These are phyloP conservation scores for Melangyna quadrimaculata DNA, from an alignment of 2,888 invertebrate genomes.

Conservation along the genomic window DNA sequence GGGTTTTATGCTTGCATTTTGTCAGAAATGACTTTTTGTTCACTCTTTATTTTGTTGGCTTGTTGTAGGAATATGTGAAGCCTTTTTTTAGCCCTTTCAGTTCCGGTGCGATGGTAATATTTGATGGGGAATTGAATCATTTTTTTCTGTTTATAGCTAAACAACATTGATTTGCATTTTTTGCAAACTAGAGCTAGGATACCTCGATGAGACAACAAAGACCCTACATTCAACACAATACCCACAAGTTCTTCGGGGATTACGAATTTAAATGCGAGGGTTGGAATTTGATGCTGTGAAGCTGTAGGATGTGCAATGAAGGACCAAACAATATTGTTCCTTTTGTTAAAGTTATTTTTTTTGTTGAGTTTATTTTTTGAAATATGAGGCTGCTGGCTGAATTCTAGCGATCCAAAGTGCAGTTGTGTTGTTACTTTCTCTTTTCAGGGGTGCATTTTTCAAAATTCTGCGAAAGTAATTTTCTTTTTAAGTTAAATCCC, in stretches of 20 bases:
- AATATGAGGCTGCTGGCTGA: background rate
- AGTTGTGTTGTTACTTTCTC: no score
- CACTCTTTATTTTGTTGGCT: background rate
- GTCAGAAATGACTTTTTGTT: constrained; percentile 45
- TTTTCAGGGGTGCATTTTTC: no score
- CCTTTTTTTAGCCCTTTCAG: constrained; percentile 11
- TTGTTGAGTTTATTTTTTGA: background rate
- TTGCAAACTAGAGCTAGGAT: constrained; percentile 13
- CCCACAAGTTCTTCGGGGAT: constrained; percentile 28
- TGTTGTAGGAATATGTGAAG: background rate
- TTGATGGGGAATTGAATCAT: constrained; percentile 41
- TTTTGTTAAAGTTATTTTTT: constrained; percentile 1
- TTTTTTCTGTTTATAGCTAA: constrained; percentile 45
- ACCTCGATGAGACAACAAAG: background rate
- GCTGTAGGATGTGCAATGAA: constrained; percentile 14
- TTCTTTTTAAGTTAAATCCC: no score
- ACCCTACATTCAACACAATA: constrained; percentile 8
- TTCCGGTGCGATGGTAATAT: constrained; percentile 10
- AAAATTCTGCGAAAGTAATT: no score
- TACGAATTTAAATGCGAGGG: constrained; percentile 16
- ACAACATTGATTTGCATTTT: constrained; percentile 69
- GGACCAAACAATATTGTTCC: constrained; percentile 49
- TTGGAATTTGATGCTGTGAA: constrained; percentile 20
- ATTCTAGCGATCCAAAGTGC: no score
- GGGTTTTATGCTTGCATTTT: constrained; percentile 64